Base-by-base conservation (phyloP, 2,113 vertebrate species). In the Rhynchomys soricoides region DNA sequence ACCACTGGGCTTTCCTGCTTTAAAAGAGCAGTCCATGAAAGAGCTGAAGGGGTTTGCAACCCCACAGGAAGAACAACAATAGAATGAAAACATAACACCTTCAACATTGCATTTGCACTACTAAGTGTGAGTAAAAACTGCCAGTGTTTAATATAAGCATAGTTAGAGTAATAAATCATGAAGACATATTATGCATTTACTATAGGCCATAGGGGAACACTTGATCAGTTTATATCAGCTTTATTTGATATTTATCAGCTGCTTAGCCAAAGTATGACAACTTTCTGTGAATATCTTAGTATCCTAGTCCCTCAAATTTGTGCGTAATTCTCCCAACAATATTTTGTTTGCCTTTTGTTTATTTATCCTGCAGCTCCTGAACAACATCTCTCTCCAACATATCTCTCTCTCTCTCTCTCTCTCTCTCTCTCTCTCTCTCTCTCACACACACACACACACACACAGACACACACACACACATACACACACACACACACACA, bases 31-130 rank as follows among this genome's bases (percentile, higher is more conserved):
- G n/a, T n/a, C n/a, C n/a, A n/a, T n/a, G n/a, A n/a, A n/a, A n/a
- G n/a, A n/a, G n/a, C n/a, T n/a, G n/a, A n/a, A n/a, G n/a, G n/a
- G n/a, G n/a, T n/a, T n/a, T n/a, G n/a, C n/a, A n/a, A n/a, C n/a
- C n/a, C n/a, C n/a, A n/a, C n/a, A n/a, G n/a, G n/a, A n/a, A n/a
- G n/a, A n/a, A n/a, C n/a, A n/a, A n/a, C n/a, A n/a, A n/a, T 73
- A 96, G 66, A 31, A 81, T 86, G 68, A 94, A 29, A 70, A 96
- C 78, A 87, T 71, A 40, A n/a, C 57, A 89, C 77, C 48, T 79
- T 12, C 43, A 93, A 92, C 62, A 86, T 3, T 89, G 11, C 40
- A 87, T 88, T 16, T 70, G 22, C 70, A 95, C 90, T 26, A 71
- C 5, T 78, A 85, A 73, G 22, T 48, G 66, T 73, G 71, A 88